Evolutionary conservation across 1,140 invertebrate species (phyloP).

Genomic region (Lordiphosa collinella): DNA sequence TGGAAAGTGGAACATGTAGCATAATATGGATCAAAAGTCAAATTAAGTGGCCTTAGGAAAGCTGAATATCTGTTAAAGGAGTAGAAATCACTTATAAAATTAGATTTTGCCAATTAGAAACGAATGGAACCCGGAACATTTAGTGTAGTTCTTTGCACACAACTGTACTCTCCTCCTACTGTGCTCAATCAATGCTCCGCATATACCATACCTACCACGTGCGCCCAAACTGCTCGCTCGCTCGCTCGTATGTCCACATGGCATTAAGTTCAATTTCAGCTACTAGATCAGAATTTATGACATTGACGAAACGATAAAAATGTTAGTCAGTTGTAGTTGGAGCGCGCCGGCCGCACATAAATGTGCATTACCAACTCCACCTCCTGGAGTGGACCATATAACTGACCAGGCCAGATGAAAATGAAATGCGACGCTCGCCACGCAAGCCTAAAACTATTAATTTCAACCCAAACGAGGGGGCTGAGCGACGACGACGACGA

Average conservation of each 20-base stretch:
- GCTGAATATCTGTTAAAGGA: too few species aligned
- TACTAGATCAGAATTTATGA: slow-evolving; percentile 76
- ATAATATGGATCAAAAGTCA: too few species aligned
- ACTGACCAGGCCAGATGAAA: slow-evolving; percentile 57
- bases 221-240: neutral
- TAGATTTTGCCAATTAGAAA: too few species aligned
- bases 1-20: too few species aligned
- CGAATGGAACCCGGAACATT: too few species aligned
- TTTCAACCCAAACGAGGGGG: slow-evolving; percentile 51
- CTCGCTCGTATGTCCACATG: slow-evolving; percentile 26
- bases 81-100: too few species aligned
- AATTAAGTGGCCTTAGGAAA: too few species aligned
- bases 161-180: too few species aligned
- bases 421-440: slow-evolving; percentile 67
- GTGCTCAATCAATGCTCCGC: too few species aligned
- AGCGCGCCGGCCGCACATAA: slow-evolving; percentile 40
- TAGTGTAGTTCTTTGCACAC: too few species aligned
- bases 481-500: slow-evolving; percentile 5
- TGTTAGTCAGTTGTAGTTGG: slow-evolving; percentile 44
- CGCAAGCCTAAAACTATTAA: slow-evolving; percentile 75
- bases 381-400: slow-evolving; percentile 33
- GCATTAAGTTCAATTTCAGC: slow-evolving; percentile 77
- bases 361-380: slow-evolving; percentile 57
- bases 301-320: slow-evolving; percentile 78
- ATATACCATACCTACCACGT: too few species aligned